A percentile compares a stretch with the other conserved stretches of the same genome.
These are phyloP conservation scores for Caenorhabditis panamensis DNA, from an alignment of 2,888 invertebrate genomes.

Conservation along the genomic window DNA sequence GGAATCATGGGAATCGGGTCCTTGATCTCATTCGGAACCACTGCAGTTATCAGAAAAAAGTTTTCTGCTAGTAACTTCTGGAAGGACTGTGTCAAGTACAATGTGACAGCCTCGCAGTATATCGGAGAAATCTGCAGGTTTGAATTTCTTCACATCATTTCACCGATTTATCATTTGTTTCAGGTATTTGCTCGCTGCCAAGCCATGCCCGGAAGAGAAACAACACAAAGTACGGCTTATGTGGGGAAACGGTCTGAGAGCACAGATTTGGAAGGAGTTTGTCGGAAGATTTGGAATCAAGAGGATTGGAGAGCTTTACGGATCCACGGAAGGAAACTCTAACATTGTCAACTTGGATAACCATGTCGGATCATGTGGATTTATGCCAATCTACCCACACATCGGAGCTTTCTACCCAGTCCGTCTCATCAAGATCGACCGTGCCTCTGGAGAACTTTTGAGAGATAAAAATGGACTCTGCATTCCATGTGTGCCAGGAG, in stretches of 20 bases:
- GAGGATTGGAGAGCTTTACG: conserved; percentile 93
- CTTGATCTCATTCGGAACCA: conserved; percentile 84
- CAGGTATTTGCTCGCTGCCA: conserved; percentile 83
- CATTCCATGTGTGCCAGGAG: conserved; percentile 87
- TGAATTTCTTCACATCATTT: too few species aligned
- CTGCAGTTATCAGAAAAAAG: conserved; percentile 90
- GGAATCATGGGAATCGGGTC: conserved; percentile 85
- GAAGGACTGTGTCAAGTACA: conserved; percentile 82
- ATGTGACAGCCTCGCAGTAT: conserved; percentile 81
- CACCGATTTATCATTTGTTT: not conserved
- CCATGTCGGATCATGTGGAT: conserved; percentile 91
- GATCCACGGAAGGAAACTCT: conserved; percentile 97
- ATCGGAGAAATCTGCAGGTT: conserved; percentile 84
- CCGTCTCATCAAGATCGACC: conserved; percentile 92
- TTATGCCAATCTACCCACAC: conserved; percentile 88
- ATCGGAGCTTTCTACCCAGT: conserved; percentile 93
- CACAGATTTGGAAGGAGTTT: conserved; percentile 94
- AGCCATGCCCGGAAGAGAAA: conserved; percentile 81
- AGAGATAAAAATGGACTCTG: conserved; percentile 90
- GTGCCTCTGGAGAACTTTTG: conserved; percentile 91
- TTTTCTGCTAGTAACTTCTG: conserved; percentile 96
- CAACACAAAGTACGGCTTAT: conserved; percentile 85
- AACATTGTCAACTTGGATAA: conserved; percentile 96
- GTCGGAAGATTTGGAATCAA: conserved; percentile 89
- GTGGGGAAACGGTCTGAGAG: conserved; percentile 94